phyloP scores from a whole-genome alignment of 2,797 vertebrate species.

The Pteronotus mesoamericanus region DNA sequence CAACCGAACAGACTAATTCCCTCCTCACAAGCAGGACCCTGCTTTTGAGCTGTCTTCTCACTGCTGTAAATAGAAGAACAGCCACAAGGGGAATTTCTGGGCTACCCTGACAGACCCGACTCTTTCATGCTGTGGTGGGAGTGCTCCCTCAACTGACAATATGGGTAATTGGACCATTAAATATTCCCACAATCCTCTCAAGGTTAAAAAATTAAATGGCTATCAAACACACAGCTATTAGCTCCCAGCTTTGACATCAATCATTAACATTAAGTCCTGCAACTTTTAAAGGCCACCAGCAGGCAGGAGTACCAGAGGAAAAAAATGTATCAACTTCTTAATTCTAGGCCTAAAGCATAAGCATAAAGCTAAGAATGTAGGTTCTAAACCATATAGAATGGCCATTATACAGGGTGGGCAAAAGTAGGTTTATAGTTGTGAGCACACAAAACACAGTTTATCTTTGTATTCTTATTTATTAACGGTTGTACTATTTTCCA shows the following conservation, averaged over 20 bases:
- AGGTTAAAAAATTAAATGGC: slow-evolving; percentile 79
- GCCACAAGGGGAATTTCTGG: slow-evolving; percentile 20
- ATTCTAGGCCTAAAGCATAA: background rate
- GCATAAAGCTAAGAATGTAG: fast-evolving
- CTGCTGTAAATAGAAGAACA: background rate
- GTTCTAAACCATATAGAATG: background rate
- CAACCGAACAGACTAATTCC: slow-evolving; percentile 27
- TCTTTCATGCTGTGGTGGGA: background rate
- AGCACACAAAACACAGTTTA: background rate
- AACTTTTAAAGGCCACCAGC: slow-evolving; percentile 16
- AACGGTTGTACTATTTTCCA: background rate
- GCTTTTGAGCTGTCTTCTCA: background rate
- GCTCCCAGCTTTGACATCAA: slow-evolving; percentile 76
- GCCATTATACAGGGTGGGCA: background rate
- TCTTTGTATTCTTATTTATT: background rate
- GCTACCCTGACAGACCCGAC: background rate
- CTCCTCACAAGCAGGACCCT: background rate
- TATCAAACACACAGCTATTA: slow-evolving; percentile 81
- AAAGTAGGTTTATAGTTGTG: background rate
- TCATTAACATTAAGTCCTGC: slow-evolving; percentile 52
- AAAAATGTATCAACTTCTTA: background rate
- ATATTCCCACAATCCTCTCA: slow-evolving; percentile 73
- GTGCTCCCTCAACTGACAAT: slow-evolving; percentile 65
- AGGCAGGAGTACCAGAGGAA: background rate
- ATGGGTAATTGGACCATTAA: slow-evolving; percentile 65